These are phyloP conservation scores for Drosophila mayri DNA, from an alignment of 1,140 invertebrate species.

Conservation along the genomic window DNA sequence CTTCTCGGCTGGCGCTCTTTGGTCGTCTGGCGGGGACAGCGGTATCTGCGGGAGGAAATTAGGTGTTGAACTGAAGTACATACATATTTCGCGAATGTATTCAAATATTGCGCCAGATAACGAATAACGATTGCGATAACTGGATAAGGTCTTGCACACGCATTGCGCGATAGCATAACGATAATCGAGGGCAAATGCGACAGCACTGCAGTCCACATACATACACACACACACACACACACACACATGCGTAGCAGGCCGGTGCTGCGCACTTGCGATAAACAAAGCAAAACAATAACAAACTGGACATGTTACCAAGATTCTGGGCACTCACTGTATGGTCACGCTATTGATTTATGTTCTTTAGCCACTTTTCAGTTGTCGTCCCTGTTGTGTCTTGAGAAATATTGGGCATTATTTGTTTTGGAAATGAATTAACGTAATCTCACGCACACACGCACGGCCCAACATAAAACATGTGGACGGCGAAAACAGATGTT, in stretches of 20 bases:
- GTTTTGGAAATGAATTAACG: slow-evolving; percentile 13
- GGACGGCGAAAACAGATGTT: slow-evolving; percentile 15
- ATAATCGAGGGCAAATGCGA: not conserved
- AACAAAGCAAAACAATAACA: not conserved
- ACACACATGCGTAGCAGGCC: not conserved
- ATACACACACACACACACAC: not conserved
- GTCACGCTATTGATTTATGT: not conserved
- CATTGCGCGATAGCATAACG: not conserved
- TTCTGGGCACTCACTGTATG: not conserved
- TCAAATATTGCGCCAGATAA: slow-evolving; percentile 17
- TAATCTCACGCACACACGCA: slow-evolving; percentile 22
- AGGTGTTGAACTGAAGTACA: not conserved
- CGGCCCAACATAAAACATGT: slow-evolving; percentile 20
- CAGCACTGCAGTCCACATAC: not conserved
- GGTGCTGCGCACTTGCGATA: not conserved
- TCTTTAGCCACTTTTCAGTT: slow-evolving; percentile 7
- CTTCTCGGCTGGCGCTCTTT: not conserved
- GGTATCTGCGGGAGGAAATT: not conserved
- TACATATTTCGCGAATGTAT: not conserved
- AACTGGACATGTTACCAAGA: no score
- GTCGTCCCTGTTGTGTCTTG: slow-evolving; percentile 1
- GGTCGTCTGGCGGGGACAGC: not conserved
- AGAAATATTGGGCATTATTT: not conserved
- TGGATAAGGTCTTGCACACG: not conserved
- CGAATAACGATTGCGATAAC: slow-evolving; percentile 10